Evolutionary conservation across 1,140 invertebrate species (phyloP), one percentile per base, ranked within the genome.

Genomic region (Temnothorax curvispinosus): DNA sequence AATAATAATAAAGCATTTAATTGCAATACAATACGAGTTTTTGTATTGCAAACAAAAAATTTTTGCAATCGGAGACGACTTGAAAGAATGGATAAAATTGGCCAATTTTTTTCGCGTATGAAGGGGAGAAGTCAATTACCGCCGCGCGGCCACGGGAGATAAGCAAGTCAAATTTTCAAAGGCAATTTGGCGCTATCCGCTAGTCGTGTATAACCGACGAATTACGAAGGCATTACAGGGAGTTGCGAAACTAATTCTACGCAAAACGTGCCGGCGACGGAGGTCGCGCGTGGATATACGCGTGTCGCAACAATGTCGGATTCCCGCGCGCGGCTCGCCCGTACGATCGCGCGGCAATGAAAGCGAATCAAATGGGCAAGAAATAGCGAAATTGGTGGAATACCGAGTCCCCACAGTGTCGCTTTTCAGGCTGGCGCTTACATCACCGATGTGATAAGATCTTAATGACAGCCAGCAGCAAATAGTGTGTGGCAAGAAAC

Each of bases 371-470:
- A 77, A 65, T 15, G n/a, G 11, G 74, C 77, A 62, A 78, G 80
- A 87, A 71, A 21, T 52, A 50, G 76, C 41, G 56, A 89, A 89
- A 90, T 81, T 74, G 89, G 72, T 78, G 72, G 65, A 60, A 52
- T 84, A 69, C 32, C 71, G 85, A 78, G 64, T 71, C 44, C 69
- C 69, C 60, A 60, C 74, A 60, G 80, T 11, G 71, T 56, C 35
- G 56, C 72, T 69, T 62, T 87, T 87, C 84, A 50, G 58, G 44
- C 50, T 54, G 47, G 38, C 76, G 56, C 72, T 89, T 87, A 58
- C 89, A 85, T 90, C 89, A 90, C 13, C 64, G 72, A 74, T 58
- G 41, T 47, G 88, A 89, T 90, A 90, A 90, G 56, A 89, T 90
- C 89, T 90, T 89, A 89, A 90, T 89, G 84, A 85, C 80, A 65